phyloP scores from a whole-genome alignment of 2,113 vertebrate species.

The Limnothrissa miodon region DNA sequence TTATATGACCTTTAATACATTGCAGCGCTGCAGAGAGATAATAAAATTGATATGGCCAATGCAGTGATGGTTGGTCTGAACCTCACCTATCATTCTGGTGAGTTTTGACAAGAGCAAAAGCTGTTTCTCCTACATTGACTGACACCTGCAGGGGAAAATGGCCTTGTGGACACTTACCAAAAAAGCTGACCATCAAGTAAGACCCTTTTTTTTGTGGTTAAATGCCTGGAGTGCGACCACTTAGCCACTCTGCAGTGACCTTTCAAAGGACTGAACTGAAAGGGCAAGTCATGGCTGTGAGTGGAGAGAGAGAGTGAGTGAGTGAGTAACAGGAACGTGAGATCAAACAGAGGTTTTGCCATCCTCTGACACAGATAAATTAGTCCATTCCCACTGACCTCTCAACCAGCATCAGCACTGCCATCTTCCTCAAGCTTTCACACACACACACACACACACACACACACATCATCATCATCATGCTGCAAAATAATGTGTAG shows the following conservation, averaged over 20 bases:
- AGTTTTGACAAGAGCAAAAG: neutral
- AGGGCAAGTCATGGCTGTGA: neutral
- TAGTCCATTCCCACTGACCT: neutral
- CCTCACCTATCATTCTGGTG: neutral
- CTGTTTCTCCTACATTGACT: neutral
- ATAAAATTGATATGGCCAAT: neutral
- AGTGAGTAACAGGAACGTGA: no score
- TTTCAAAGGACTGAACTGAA: neutral
- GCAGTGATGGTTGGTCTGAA: neutral
- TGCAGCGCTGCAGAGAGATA: neutral
- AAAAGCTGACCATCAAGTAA: neutral
- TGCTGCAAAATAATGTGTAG: neutral
- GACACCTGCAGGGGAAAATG: neutral
- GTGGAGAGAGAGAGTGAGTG: conserved; percentile 37
- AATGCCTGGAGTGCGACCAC: neutral
- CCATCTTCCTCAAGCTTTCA: neutral
- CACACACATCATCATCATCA: no score
- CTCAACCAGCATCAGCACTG: neutral
- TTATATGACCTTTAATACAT: neutral
- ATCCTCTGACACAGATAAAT: neutral
- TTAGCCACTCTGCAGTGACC: conserved; percentile 26
- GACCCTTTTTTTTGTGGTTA: neutral
- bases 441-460: neutral
- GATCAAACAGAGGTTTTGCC: neutral
- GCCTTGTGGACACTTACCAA: neutral